phyloP scores from a whole-genome alignment of 2,888 invertebrate species.

The Hipparchia sbordonii region DNA sequence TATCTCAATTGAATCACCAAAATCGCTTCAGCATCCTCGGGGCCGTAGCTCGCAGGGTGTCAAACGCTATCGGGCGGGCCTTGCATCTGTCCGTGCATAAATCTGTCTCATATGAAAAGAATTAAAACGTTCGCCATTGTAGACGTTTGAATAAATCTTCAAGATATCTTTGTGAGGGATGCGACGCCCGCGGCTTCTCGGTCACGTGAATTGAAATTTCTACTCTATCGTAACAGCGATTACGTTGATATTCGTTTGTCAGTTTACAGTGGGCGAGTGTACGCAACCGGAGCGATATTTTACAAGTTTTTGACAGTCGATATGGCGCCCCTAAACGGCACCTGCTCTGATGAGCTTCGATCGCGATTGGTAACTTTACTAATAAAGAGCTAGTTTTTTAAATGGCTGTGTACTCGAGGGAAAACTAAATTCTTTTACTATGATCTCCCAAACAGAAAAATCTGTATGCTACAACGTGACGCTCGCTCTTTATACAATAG shows the following conservation, averaged over 20 bases:
- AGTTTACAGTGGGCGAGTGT: not conserved
- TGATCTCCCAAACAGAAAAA: no score
- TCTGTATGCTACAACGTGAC: no score
- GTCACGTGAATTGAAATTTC: constrained; percentile 39
- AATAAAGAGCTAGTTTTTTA: constrained; percentile 24
- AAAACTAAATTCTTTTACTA: no score
- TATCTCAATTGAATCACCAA: constrained; percentile 4
- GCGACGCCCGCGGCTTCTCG: constrained; percentile 70
- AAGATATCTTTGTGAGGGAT: constrained; percentile 79
- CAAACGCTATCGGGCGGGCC: constrained; percentile 60
- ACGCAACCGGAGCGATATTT: constrained; percentile 79
- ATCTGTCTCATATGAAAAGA: constrained; percentile 81
- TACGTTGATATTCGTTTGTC: not conserved
- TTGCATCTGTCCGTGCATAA: constrained; percentile 79
- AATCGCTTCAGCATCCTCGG: constrained; percentile 40
- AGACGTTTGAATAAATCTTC: constrained; percentile 79
- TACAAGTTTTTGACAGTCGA: constrained; percentile 87
- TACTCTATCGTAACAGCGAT: not conserved
- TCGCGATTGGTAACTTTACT: constrained; percentile 39
- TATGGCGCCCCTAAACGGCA: constrained; percentile 83
- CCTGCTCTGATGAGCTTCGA: constrained; percentile 60
- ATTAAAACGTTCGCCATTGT: constrained; percentile 82
- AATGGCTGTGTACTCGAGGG: not conserved
- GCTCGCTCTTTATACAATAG: no score
- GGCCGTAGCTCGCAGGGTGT: constrained; percentile 44